A percentile compares a stretch with the other conserved stretches of the same genome.
Evolutionary conservation across 2,888 invertebrate species (phyloP).

Genomic region (Aphidoletes aphidimyza): DNA sequence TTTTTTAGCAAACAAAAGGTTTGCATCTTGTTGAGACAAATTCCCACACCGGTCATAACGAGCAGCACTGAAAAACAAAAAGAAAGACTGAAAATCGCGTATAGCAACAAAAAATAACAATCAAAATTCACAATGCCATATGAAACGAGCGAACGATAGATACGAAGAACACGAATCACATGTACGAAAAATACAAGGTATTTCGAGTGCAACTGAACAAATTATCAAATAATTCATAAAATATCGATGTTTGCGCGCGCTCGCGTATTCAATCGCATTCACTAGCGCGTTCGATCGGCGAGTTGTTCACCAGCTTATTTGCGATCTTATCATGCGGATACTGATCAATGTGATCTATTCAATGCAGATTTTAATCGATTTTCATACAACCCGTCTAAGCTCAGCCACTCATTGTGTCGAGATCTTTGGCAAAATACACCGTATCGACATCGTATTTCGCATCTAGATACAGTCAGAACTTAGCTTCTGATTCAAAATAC

Average conservation of each 20-base stretch:
- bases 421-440: no score
- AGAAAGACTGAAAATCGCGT: not conserved
- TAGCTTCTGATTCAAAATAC: no score
- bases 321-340: not conserved
- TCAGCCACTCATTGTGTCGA: not conserved
- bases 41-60: constrained; percentile 1
- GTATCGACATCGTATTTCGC: no score
- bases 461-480: no score
- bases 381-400: not conserved
- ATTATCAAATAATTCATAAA: constrained; percentile 37
- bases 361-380: constrained; percentile 15
- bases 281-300: no score
- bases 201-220: not conserved
- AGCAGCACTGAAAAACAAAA: not conserved
- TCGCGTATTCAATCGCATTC: not conserved
- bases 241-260: not conserved
- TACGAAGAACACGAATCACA: not conserved
- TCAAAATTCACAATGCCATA: not conserved
- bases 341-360: constrained; percentile 10
- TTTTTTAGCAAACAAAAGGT: not conserved
- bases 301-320: no score
- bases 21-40: not conserved
- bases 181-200: not conserved
- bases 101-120: not conserved
- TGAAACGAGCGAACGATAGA: not conserved